phyloP scores from a whole-genome alignment of 2,797 vertebrate genomes.

The Hafferia zeledoni region DNA sequence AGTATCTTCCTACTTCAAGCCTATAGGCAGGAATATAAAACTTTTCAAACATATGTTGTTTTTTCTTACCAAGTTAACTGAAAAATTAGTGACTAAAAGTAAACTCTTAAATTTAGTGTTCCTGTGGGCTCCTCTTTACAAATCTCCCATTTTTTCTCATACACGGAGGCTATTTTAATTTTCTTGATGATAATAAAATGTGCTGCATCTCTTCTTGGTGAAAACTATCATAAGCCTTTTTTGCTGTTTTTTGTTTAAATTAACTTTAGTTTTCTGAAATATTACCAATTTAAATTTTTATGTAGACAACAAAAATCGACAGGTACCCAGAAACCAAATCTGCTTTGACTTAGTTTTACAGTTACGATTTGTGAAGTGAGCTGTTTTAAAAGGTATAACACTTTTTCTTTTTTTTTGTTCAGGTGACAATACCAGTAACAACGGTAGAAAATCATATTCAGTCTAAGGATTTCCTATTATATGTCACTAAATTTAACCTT shows the following conservation, averaged over 20 bases:
- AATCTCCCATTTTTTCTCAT: background rate
- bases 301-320: background rate
- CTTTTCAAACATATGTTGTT: background rate
- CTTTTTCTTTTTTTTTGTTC: background rate
- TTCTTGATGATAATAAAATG: slow-evolving; percentile 14
- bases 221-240: slow-evolving; percentile 28
- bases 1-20: background rate
- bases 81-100: slow-evolving; percentile 43
- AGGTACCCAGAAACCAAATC: background rate
- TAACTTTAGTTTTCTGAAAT: background rate
- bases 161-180: slow-evolving; percentile 28
- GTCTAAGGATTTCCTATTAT: slow-evolving; percentile 19
- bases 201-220: rapidly evolving
- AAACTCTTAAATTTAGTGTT: background rate
- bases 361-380: background rate
- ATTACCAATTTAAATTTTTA: slow-evolving; percentile 7
- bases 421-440: background rate
- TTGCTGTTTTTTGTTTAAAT: slow-evolving; percentile 4
- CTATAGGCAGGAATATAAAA: background rate
- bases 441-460: background rate
- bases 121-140: slow-evolving; percentile 12
- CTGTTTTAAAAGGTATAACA: background rate
- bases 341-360: background rate
- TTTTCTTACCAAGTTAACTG: slow-evolving; percentile 5
- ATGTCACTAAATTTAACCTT: slow-evolving; percentile 42